A percentile compares a stretch with the other conserved stretches of the same genome.
Conservation (phyloP, 2,888 invertebrate species). For the Taphrorychus bicolor region DNA sequence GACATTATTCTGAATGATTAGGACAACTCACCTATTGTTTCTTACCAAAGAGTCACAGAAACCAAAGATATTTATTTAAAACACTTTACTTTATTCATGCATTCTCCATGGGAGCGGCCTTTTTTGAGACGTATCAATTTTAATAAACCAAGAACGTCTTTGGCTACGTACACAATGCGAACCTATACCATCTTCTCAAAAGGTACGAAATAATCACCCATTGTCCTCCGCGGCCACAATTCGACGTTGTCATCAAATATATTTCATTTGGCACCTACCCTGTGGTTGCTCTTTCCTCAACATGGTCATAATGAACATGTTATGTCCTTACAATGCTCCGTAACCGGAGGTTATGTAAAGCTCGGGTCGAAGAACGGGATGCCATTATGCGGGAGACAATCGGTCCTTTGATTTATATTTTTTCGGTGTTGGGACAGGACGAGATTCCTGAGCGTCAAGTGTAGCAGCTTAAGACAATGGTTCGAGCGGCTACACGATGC, state of each 20-base stretch:
- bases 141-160: not conserved
- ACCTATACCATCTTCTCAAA: slow-evolving; percentile 6
- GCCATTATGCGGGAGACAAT: slow-evolving; percentile 35
- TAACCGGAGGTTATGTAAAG: slow-evolving; percentile 51
- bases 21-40: no score
- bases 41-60: no score
- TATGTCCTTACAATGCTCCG: slow-evolving; percentile 48
- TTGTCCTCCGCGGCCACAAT: slow-evolving; percentile 20
- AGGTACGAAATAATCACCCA: slow-evolving; percentile 32
- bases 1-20: no score
- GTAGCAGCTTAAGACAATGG: slow-evolving; percentile 3
- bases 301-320: slow-evolving; percentile 54
- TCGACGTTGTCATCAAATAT: slow-evolving; percentile 28
- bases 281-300: slow-evolving; percentile 41
- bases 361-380: slow-evolving; percentile 34
- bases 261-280: slow-evolving; percentile 31
- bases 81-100: not conserved
- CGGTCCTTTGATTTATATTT: slow-evolving; percentile 31
- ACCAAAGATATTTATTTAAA: not conserved
- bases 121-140: not conserved
- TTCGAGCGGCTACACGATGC: not conserved
- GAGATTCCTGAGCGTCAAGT: slow-evolving; percentile 26
- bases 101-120: not conserved
- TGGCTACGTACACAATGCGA: slow-evolving; percentile 12
- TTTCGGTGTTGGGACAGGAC: slow-evolving; percentile 19